A percentile compares a stretch with the other conserved stretches of the same genome.
Conservation (phyloP, 2,113 vertebrate genomes). For the Sapajus apella region DNA sequence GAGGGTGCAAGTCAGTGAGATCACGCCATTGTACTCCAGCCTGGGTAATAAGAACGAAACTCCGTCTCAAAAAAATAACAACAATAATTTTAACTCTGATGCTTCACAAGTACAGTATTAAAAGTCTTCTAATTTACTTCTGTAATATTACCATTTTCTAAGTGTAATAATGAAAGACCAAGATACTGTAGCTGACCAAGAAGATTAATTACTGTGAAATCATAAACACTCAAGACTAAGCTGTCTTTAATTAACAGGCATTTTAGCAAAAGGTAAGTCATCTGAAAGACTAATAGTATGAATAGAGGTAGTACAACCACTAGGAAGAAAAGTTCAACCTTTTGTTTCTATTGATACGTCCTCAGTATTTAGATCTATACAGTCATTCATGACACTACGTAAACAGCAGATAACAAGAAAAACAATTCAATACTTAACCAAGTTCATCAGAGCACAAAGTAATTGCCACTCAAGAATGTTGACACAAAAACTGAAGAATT, state of each 20-base stretch:
- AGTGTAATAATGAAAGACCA: conserved; percentile 43
- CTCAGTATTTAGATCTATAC: neutral
- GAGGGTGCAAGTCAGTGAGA: no score
- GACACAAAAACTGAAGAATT: neutral
- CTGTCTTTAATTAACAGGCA: neutral
- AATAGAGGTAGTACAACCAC: neutral
- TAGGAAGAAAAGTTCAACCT: neutral
- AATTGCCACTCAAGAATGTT: neutral
- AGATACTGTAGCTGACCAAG: neutral
- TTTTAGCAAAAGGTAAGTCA: conserved; percentile 41
- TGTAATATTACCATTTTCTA: neutral
- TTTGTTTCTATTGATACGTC: neutral
- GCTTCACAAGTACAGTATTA: neutral
- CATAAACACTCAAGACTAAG: neutral
- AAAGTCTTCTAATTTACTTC: neutral
- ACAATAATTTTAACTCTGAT: neutral
- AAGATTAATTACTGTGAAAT: conserved; percentile 14
- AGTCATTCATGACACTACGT: neutral
- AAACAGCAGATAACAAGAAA: neutral
- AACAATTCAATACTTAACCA: conserved; percentile 16
- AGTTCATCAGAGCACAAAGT: neutral
- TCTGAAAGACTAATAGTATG: neutral
- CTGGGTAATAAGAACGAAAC: no score
- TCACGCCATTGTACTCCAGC: no score
- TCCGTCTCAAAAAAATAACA: neutral